These are phyloP conservation scores for Torymus aiolomorphi DNA, from an alignment of 2,888 invertebrate genomes.

Conservation along the genomic window DNA sequence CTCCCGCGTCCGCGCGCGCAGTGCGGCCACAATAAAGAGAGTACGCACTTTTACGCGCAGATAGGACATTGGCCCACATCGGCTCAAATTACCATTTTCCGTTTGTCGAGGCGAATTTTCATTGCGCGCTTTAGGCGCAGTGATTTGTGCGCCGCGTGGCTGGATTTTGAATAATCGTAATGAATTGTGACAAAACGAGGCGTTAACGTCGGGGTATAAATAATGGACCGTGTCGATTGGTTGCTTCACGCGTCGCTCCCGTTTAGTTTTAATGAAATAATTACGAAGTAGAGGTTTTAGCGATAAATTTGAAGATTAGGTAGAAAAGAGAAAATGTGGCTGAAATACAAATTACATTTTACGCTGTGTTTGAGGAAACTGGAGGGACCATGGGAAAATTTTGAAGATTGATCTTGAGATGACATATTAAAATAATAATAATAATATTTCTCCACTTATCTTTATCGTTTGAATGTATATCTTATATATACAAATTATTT, in stretches of 20 bases:
- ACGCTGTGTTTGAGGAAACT: not conserved
- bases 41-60: not conserved
- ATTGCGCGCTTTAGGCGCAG: not conserved
- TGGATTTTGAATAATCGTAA: not conserved
- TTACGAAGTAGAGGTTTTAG: not conserved
- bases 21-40: too few species aligned
- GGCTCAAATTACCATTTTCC: slow-evolving; percentile 46
- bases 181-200: not conserved
- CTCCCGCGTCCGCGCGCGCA: too few species aligned
- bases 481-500: too few species aligned
- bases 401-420: slow-evolving; percentile 19
- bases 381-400: slow-evolving; percentile 18
- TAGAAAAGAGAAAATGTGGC: not conserved
- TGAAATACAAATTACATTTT: too few species aligned
- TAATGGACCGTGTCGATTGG: not conserved
- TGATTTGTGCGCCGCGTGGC: slow-evolving; percentile 19
- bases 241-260: not conserved
- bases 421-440: too few species aligned
- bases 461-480: too few species aligned
- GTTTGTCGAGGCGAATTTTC: slow-evolving; percentile 40
- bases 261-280: not conserved
- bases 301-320: not conserved
- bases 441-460: too few species aligned
- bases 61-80: slow-evolving; percentile 52
- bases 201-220: not conserved